These are phyloP conservation scores for Syritta pipiens DNA, from an alignment of 2,888 invertebrate species.

Conservation along the genomic window DNA sequence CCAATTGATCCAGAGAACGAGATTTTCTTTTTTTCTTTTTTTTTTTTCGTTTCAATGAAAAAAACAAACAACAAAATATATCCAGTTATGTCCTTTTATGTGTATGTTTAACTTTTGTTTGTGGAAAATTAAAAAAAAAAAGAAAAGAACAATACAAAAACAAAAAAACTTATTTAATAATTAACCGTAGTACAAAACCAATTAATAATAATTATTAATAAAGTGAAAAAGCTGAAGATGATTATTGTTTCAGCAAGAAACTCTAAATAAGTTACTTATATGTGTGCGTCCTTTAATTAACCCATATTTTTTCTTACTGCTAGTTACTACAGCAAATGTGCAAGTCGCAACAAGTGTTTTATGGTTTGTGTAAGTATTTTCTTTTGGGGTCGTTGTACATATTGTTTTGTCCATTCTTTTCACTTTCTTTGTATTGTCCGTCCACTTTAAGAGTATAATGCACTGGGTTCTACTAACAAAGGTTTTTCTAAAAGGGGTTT, in stretches of 20 bases:
- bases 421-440: background rate
- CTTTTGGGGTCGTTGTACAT: background rate
- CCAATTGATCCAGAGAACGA: too few species aligned
- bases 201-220: constrained; percentile 58
- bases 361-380: background rate
- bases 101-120: constrained; percentile 46
- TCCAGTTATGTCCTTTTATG: constrained; percentile 50
- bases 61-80: constrained; percentile 12
- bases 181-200: constrained; percentile 68
- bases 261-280: constrained; percentile 14
- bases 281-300: constrained; percentile 41
- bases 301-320: background rate
- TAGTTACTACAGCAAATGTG: too few species aligned
- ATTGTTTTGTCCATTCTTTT: background rate
- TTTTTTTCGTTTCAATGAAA: constrained; percentile 38
- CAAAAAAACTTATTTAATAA: constrained; percentile 44
- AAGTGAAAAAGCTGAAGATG: constrained; percentile 52
- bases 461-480: constrained; percentile 2
- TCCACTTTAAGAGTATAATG: background rate
- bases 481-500: too few species aligned
- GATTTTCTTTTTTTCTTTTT: too few species aligned
- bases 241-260: constrained; percentile 50
- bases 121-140: constrained; percentile 13
- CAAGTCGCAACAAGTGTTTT: background rate
- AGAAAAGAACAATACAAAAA: too few species aligned